Base-by-base conservation (phyloP, 2,113 vertebrate species). In the Myrmecobius fasciatus region DNA sequence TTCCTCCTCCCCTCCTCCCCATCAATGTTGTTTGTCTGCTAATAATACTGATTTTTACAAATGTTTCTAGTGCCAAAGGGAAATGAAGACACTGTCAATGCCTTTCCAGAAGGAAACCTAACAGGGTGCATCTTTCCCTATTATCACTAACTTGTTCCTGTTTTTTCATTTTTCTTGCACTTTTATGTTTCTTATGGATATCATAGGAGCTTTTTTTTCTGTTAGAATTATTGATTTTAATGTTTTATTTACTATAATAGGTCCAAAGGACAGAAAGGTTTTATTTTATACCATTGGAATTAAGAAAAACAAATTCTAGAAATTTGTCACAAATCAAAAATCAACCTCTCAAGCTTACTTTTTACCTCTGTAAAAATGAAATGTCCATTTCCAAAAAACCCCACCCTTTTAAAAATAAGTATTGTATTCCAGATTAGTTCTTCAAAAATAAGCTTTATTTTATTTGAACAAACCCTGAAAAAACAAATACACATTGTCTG, bases 61-160 rank as follows among this genome's bases (percentile, higher is more conserved):
- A 90, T 92, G 83, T 89, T 95, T 97, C 49, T 67, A 43, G 95
- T 97, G 96, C 88, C 95, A 96, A 97, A 83, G 91, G 94, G 95
- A 95, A 52, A 91, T 47, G 91, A 93, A 94, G 94, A 94, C 93
- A 91, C 54, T 88, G 93, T 96, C 92, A 90, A 36, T 97, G 94
- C 91, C 56, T 96, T 96, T 94, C 49, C 17, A 88, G 89, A 91
- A 88, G 95, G 95, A 88, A 48, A 43, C 3, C 26, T 89, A 0
- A 20, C 52, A 93, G 53, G 90, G 89, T 95, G 89, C 97, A 97
- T 91, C 95, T 97, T 95, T 89, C 92, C 36, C 28, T 51, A 14
- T 91, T 93, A 90, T 92, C 83, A 90, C 90, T 91, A 95, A 95
- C 96, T 97, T 96, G 93, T 94, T 96, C 94, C n/a, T 53, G 48